phyloP scores from a whole-genome alignment of 2,797 vertebrate genomes.

The Gobionotothen gibberifrons region DNA sequence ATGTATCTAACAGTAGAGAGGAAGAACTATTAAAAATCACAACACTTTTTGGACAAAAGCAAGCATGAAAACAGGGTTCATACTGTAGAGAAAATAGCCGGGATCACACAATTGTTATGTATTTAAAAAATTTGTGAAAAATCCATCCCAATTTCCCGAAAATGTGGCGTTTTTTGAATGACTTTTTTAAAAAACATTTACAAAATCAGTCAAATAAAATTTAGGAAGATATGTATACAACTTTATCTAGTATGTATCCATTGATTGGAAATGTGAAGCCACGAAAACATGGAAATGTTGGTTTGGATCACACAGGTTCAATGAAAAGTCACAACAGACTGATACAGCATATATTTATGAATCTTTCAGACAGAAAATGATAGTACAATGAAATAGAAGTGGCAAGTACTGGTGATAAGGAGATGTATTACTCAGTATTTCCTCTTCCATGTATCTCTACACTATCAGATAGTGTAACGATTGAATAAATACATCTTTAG shows the following conservation, averaged over 20 bases:
- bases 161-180: not conserved
- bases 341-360: not conserved
- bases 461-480: not conserved
- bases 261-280: not conserved
- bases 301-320: slow-evolving; percentile 11
- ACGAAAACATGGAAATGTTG: not conserved
- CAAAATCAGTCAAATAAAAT: not conserved
- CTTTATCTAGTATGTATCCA: not conserved
- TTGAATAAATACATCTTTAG: not conserved
- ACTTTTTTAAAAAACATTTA: not conserved
- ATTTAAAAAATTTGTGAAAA: not conserved
- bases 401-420: not conserved
- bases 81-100: not conserved
- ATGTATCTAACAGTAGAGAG: not conserved
- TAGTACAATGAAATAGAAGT: not conserved
- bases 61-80: not conserved
- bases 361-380: not conserved
- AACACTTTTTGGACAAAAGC: not conserved
- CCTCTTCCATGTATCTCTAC: not conserved
- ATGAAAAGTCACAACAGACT: not conserved
- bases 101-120: not conserved
- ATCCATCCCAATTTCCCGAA: not conserved
- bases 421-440: not conserved
- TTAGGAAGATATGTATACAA: not conserved
- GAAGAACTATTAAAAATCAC: not conserved